Evolutionary conservation across 2,113 vertebrate genomes (phyloP), one percentile per base, ranked within the genome.

Genomic region (Lagopus leucura): DNA sequence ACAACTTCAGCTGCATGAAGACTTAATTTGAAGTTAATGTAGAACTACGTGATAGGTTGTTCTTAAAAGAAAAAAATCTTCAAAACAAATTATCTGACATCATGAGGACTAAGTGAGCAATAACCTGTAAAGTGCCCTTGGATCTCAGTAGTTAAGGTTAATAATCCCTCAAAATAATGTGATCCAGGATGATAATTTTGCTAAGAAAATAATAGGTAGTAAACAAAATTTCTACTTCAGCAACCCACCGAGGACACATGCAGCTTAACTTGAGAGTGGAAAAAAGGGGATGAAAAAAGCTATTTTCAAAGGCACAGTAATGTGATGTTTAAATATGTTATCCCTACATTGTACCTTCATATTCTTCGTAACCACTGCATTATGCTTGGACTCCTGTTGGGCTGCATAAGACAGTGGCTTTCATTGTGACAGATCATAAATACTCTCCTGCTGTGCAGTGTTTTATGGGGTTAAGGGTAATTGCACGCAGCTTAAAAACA

Each of bases 401-500:
- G 95, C 48, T 95, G 43, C 71, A 89, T 94, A 78, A 96, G 95
- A 97, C 87, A 88, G 95, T 82, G 25, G 73, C 92, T 97, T 97
- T 97, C 95, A 89, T 20, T 92, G 82, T 90, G 90, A 93, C 83
- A 95, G 91, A 67, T 88, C 95, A 97, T 97, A 97, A 98, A 98
- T 92, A 97, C 80, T 90, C 30, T 89, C 97, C 94, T 83, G 95
- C 96, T 97, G 96, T 66, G 97, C 77, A 93, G 5, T 79, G 85
- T 90, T 97, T 98, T 96, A 87, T 82, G 69, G 82, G 86, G 65
- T 96, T 96, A 96, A 96, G 95, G 89, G 96, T 97, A 98, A 98
- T 97, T 97, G 96, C 96, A 85, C 94, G 92, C 93, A 97, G 96
- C 91, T 97, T 97, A 97, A 97, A 97, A 97, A 96, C 96, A 93